Percentiles rank a stretch among this genome's conserved stretches.
These are phyloP conservation scores for Drosophila bipectinata DNA, from an alignment of 1,140 invertebrate genomes.

Conservation along the genomic window DNA sequence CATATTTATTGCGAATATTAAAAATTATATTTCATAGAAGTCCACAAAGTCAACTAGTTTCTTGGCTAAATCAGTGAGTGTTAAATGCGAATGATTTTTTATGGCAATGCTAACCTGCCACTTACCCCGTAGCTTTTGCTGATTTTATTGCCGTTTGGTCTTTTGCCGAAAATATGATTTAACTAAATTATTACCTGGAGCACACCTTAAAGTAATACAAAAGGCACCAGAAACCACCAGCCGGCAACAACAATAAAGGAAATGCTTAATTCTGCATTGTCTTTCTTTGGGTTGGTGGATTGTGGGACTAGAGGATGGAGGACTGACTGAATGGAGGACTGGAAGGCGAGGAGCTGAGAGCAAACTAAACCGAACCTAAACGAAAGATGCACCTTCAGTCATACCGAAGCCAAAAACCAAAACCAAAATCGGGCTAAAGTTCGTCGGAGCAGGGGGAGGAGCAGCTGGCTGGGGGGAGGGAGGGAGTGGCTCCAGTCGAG, in stretches of 20 bases:
- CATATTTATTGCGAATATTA: no score
- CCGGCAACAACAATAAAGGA: constrained; percentile 77
- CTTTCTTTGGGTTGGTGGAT: constrained; percentile 40
- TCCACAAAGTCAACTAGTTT: no score
- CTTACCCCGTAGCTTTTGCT: constrained; percentile 4
- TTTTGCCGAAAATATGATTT: constrained; percentile 79
- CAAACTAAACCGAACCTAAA: constrained; percentile 22
- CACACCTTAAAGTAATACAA: constrained; percentile 83
- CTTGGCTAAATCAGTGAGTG: constrained; percentile 53
- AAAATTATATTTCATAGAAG: no score
- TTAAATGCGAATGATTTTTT: constrained; percentile 77
- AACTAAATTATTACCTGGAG: constrained; percentile 83
- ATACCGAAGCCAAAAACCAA: constrained; percentile 14
- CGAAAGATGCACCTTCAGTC: constrained; percentile 37
- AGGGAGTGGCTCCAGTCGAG: constrained; percentile 41
- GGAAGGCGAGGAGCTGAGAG: background rate
- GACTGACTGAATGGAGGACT: background rate
- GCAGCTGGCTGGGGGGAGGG: constrained; percentile 9
- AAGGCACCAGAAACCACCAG: constrained; percentile 61
- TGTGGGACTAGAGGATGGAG: background rate
- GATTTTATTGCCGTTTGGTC: constrained; percentile 42
- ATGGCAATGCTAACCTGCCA: constrained; percentile 35
- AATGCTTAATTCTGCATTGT: constrained; percentile 82
- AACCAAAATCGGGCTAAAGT: constrained; percentile 39
- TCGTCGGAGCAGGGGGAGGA: background rate